Base-by-base conservation (phyloP, 2,113 vertebrate species). In the Sakesphorus luctuosus region DNA sequence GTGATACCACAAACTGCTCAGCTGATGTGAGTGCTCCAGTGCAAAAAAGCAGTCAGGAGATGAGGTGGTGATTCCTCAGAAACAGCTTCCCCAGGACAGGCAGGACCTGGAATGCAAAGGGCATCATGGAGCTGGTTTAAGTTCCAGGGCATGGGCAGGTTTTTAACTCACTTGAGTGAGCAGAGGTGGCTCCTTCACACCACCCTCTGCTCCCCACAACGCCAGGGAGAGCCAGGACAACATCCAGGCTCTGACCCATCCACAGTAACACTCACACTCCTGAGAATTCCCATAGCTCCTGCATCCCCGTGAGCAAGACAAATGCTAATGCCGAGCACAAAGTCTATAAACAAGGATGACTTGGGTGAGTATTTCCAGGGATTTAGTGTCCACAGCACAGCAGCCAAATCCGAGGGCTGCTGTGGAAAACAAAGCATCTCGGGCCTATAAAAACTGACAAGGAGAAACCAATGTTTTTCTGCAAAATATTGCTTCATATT, bases 181-280 rank as follows among this genome's bases (percentile, higher is more conserved):
- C 6, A 1, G 49, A 74, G 66, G 21, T 2, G 36, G 46, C 68
- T 91, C 63, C 67, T 65, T 38, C 21, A n/a, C 52, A 11, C 11
- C 0, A 1, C 67, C 14, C 46, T 31, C 44, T 7, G 49, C 62
- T 65, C 36, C 5, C 33, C 43, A 3, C 31, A 21, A 4, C 0
- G 4, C 55, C 10, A 40, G 47, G 24, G 47, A 52, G 25, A 28
- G 28, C 38, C 12, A 7, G 43, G 23, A 19, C 15, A 36, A 7
- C 2, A 0, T 0, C 31, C 53, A 65, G 33, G 20, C 26, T 21
- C 36, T 4, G 0, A 2, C 7, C 5, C 7, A 49, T 1, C 58
- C 69, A 9, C 24, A 9, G 25, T 26, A 35, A 5, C 49, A 35
- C 1, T 21, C 23, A 6, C 38, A 5, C 14, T 36, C 11, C 24